These are phyloP conservation scores for Thaumatotibia leucotreta DNA, from an alignment of 1,140 invertebrate genomes.

Conservation along the genomic window DNA sequence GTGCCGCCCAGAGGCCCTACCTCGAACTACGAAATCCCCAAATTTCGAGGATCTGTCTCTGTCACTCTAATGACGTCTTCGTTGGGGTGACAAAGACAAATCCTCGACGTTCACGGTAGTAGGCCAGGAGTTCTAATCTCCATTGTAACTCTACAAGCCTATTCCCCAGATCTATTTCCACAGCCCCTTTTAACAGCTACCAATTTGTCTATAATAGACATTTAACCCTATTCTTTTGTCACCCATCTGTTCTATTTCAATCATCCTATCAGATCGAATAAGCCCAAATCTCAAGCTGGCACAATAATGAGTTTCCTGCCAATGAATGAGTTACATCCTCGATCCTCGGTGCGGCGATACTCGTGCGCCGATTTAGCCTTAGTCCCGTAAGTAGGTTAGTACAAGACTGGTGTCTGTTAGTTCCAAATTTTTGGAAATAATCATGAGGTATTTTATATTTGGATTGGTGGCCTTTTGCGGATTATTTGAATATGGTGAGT, in stretches of 20 bases:
- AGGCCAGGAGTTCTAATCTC: not conserved
- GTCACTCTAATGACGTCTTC: too few relatives aligned
- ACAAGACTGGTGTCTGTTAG: not conserved
- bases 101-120: too few relatives aligned
- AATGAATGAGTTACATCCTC: not conserved
- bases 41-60: too few relatives aligned
- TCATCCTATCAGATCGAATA: not conserved
- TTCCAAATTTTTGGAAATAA: not conserved
- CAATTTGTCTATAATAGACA: not conserved
- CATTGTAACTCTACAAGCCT: not conserved
- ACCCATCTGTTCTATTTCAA: not conserved
- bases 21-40: too few relatives aligned
- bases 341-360: too few relatives aligned
- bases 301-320: not conserved
- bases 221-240: not conserved
- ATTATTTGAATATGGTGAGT: conserved; percentile 47
- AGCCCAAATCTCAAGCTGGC: not conserved
- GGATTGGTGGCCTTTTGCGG: conserved; percentile 36
- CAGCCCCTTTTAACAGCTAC: not conserved
- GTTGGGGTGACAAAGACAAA: too few relatives aligned
- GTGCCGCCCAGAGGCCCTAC: too few relatives aligned
- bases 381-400: not conserved
- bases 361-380: too few relatives aligned
- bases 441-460: conserved; percentile 28
- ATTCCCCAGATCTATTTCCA: not conserved